These are phyloP conservation scores for Nomada goodeniana DNA, from an alignment of 2,888 invertebrate genomes.

Conservation along the genomic window DNA sequence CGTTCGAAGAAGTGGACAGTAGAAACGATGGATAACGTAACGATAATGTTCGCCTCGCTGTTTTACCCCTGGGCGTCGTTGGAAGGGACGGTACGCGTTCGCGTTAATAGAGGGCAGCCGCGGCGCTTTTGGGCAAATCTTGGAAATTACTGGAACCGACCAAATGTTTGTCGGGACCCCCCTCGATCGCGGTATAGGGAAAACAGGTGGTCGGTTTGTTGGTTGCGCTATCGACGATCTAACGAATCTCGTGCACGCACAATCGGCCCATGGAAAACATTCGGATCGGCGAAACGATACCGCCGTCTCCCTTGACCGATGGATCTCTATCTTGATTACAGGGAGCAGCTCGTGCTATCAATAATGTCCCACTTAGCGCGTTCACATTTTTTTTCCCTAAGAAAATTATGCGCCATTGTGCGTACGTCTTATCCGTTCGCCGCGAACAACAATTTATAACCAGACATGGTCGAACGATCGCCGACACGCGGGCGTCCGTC, in stretches of 20 bases:
- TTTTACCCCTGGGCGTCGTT: too few relatives aligned
- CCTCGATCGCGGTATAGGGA: background rate
- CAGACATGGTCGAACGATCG: too few relatives aligned
- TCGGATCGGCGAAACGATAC: conserved; percentile 28
- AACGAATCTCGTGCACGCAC: background rate
- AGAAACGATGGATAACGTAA: too few relatives aligned
- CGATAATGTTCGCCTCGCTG: too few relatives aligned
- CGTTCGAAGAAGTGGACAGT: too few relatives aligned
- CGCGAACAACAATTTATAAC: too few relatives aligned
- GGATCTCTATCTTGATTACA: conserved; percentile 23
- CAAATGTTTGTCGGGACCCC: too few relatives aligned
- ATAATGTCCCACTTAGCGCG: conserved; percentile 10
- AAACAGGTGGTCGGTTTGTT: conserved; percentile 2
- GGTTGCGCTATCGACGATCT: conserved; percentile 19
- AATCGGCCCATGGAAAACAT: conserved; percentile 17
- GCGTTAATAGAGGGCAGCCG: too few relatives aligned
- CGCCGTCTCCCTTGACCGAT: conserved; percentile 7
- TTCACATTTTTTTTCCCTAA: background rate
- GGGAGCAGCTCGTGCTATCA: background rate
- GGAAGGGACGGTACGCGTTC: too few relatives aligned
- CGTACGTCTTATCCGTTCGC: conserved; percentile 1
- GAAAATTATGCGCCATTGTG: conserved; percentile 31
- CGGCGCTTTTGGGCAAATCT: too few relatives aligned
- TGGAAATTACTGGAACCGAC: too few relatives aligned
- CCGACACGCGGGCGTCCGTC: too few relatives aligned